Conservation (phyloP, 2,113 vertebrate species). For the Mesocricetus auratus region DNA sequence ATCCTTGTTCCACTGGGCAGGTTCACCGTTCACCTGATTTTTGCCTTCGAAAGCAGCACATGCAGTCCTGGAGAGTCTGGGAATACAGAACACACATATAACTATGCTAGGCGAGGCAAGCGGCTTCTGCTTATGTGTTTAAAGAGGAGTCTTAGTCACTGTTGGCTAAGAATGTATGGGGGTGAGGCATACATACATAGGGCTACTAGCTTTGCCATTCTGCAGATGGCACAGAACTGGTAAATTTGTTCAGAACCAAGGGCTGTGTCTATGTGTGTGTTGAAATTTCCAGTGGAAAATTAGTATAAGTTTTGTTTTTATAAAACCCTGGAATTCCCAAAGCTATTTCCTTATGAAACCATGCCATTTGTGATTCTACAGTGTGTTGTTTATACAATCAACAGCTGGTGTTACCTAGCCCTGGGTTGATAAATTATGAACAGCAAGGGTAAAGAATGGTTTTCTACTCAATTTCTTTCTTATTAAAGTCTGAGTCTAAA, state of each 20-base stretch:
- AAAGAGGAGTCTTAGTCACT: neutral
- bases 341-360: constrained; percentile 42
- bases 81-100: neutral
- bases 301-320: neutral
- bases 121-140: neutral
- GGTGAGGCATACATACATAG: neutral
- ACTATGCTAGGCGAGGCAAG: neutral
- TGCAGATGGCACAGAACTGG: neutral
- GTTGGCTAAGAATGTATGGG: neutral
- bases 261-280: neutral
- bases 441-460: neutral
- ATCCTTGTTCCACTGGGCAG: no score
- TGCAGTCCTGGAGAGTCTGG: neutral
- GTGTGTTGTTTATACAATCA: neutral
- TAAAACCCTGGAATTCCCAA: constrained; percentile 6
- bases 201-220: neutral
- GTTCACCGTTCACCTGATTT: neutral
- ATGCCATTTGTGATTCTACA: neutral
- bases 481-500: neutral
- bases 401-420: neutral
- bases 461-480: neutral
- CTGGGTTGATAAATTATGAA: neutral
- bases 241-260: neutral
- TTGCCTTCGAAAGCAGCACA: neutral
- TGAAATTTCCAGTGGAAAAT: constrained; percentile 26